Conservation (phyloP, 2,888 invertebrate species). For the Agrotis exclamationis region DNA sequence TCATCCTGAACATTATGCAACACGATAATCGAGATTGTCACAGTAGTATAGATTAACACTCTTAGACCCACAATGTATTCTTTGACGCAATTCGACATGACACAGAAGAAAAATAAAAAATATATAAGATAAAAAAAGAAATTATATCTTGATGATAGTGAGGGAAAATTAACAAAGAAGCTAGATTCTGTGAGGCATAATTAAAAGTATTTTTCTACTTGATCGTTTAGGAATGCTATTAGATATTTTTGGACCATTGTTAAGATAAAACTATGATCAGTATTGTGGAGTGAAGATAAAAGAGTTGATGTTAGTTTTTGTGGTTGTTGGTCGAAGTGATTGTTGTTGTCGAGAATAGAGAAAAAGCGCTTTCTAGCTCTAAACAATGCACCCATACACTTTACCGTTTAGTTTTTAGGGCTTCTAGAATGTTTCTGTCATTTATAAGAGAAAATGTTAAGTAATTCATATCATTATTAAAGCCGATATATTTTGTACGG, state of each 20-base stretch:
- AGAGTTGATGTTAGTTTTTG: constrained; percentile 84
- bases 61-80: constrained; percentile 84
- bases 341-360: constrained; percentile 80
- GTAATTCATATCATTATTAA: constrained; percentile 37
- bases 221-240: constrained; percentile 89
- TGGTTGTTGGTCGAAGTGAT: constrained; percentile 81
- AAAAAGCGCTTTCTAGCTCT: constrained; percentile 81
- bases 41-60: constrained; percentile 88
- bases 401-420: constrained; percentile 53
- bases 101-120: constrained; percentile 69
- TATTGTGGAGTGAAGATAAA: constrained; percentile 81
- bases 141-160: constrained; percentile 71
- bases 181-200: constrained; percentile 87
- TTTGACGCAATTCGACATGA: constrained; percentile 78
- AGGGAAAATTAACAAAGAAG: constrained; percentile 75
- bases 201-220: constrained; percentile 90
- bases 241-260: constrained; percentile 91
- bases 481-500: not conserved
- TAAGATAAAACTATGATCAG: constrained; percentile 88
- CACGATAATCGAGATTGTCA: constrained; percentile 82
- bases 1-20: constrained; percentile 83
- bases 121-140: constrained; percentile 65
- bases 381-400: constrained; percentile 77
- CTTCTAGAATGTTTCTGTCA: constrained; percentile 53
- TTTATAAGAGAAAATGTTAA: not conserved